Percentiles rank a stretch among this genome's conserved stretches.
Conservation (phyloP, 92 coral and sea anemone genomes). For the Heliopora coerulea region DNA sequence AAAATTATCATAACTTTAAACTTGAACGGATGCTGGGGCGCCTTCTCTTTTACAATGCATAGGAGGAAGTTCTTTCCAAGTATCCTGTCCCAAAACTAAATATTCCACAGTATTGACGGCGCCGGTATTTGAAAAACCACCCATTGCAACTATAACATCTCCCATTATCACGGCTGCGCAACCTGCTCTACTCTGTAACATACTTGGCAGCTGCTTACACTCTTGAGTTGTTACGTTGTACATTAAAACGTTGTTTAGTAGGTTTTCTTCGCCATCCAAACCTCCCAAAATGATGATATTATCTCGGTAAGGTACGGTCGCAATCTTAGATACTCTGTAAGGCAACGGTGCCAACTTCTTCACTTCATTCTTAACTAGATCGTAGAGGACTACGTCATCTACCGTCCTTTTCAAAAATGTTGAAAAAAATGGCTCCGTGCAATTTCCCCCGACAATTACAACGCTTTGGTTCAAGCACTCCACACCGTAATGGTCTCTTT, state of each 20-base stretch:
- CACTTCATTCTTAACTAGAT: background rate
- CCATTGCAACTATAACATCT: slow-evolving; percentile 67
- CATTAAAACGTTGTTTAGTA: slow-evolving; percentile 20
- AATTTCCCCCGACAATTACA: background rate
- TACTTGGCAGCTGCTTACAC: slow-evolving; percentile 67
- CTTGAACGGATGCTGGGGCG: slow-evolving; percentile 16
- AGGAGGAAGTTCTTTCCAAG: slow-evolving; percentile 10
- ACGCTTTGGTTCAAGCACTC: background rate
- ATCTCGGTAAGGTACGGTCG: slow-evolving; percentile 14
- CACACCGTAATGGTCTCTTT: background rate
- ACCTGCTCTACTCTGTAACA: slow-evolving; percentile 74
- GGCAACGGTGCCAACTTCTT: slow-evolving; percentile 13
- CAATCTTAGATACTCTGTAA: slow-evolving; percentile 3
- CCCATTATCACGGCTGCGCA: slow-evolving; percentile 73
- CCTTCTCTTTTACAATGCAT: slow-evolving; percentile 7
- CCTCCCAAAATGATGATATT: slow-evolving; percentile 25
- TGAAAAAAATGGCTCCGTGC: background rate
- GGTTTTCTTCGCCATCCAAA: background rate
- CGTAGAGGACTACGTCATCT: background rate
- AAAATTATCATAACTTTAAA: background rate
- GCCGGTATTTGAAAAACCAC: slow-evolving; percentile 63
- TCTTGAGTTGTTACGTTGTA: slow-evolving; percentile 69
- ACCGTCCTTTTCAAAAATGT: background rate
- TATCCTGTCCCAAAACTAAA: background rate
- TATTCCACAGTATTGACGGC: background rate